Evolutionary conservation across 1,140 invertebrate genomes (phyloP), one percentile per base, ranked within the genome.

Genomic region (Acromyrmex heyeri): DNA sequence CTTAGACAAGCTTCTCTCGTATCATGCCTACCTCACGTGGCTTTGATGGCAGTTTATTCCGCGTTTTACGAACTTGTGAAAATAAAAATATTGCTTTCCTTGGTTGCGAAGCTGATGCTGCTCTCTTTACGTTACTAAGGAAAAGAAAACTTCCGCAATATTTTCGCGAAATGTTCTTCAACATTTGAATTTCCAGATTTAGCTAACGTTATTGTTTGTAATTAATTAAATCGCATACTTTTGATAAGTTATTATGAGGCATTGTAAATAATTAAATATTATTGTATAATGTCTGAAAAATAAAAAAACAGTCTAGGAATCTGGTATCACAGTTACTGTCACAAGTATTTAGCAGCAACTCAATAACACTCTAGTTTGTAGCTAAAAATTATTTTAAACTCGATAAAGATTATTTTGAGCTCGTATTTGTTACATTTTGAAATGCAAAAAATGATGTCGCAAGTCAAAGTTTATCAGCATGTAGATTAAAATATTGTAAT

Each of bases 31-130:
- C 44, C 34, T 73, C 53, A 59, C 53, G 53, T 48, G 79, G 18
- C 53, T 73, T 59, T 69, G 34, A 72, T 59, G 69, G 34, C 67
- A 21, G n/a, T 81, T 81, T 64, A 64, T 78, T 78, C 61, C 27
- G 18, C 8, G 67, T 73, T 73, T 73, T 27, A 55, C 53, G 50
- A 72, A 72, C 53, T 44, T 30, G n/a, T 10, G n/a, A 65, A 65
- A 79, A 79, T 50, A 79, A 50, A 65, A 67, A 34, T 55, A 34
- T 14, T 30, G 44, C 73, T 34, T 18, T 24, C 38, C 21, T 48
- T 24, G 27, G 30, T 53, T n/a, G 77, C n/a, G 48, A 53, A 53
- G 12, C 62, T 38, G 27, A 34, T 14, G 44, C 59, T 21, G 10
- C 30, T 70, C 12, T 73, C 34, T 59, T 61, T 34, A 44, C 16